Conservation (phyloP, 2,797 vertebrate genomes). For the Molossus molossus region DNA sequence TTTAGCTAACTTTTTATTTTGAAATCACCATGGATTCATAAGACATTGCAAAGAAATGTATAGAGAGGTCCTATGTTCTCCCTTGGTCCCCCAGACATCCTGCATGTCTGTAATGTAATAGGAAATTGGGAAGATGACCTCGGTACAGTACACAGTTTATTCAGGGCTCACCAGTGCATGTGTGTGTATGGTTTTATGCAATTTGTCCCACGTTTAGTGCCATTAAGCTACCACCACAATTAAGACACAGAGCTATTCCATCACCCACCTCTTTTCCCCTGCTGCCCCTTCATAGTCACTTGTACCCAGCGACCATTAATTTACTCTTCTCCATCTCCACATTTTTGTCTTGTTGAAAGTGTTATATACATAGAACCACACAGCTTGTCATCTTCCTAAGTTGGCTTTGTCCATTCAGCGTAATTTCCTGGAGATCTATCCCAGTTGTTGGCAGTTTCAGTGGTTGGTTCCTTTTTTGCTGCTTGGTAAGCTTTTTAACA, state of each 20-base stretch:
- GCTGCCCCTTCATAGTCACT: background rate
- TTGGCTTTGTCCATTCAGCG: background rate
- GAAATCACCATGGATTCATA: background rate
- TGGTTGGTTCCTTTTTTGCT: background rate
- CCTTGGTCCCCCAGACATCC: background rate
- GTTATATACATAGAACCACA: accelerated
- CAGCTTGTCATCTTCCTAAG: background rate
- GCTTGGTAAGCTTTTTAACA: background rate
- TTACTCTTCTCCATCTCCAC: background rate
- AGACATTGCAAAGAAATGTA: background rate
- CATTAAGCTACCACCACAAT: too few relatives aligned
- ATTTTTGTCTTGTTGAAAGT: background rate
- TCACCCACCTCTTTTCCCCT: too few relatives aligned
- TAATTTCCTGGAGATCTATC: background rate
- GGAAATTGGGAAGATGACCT: background rate
- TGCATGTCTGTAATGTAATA: accelerated
- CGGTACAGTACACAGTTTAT: background rate
- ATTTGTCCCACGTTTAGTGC: background rate
- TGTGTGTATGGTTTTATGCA: background rate
- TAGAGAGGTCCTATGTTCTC: accelerated
- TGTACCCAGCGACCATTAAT: background rate
- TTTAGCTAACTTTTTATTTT: background rate
- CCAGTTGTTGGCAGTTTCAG: background rate
- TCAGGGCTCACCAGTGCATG: background rate
- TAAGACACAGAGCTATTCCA: background rate